phyloP scores from a whole-genome alignment of 2,888 invertebrate species.

The Alentia gelatinosa region DNA sequence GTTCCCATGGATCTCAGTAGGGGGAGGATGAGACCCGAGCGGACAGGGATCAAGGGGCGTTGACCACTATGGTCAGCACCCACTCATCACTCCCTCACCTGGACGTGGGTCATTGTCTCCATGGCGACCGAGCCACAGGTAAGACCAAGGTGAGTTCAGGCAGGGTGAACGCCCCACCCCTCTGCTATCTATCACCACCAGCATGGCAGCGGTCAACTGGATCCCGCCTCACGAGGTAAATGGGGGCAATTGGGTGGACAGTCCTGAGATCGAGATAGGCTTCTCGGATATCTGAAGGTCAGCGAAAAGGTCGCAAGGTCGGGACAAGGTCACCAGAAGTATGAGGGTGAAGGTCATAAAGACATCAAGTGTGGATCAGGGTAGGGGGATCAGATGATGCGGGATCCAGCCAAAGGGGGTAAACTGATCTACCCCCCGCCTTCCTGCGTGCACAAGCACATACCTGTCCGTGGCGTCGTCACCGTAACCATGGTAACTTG shows the following conservation, averaged over 20 bases:
- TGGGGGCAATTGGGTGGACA: slow-evolving; percentile 21
- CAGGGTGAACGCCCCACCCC: not conserved
- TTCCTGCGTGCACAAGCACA: not conserved
- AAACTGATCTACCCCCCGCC: not conserved
- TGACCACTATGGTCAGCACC: slow-evolving; percentile 2
- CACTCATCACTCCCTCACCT: slow-evolving; percentile 43
- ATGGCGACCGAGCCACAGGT: slow-evolving; percentile 21
- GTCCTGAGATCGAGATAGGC: slow-evolving; percentile 29
- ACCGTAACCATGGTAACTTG: not conserved
- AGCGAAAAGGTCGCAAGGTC: not conserved
- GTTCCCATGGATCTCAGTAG: not conserved
- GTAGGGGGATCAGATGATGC: not conserved
- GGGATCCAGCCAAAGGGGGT: slow-evolving; percentile 38
- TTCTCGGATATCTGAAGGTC: slow-evolving; percentile 35
- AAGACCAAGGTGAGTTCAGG: not conserved
- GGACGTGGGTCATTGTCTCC: slow-evolving; percentile 25
- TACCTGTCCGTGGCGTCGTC: not conserved
- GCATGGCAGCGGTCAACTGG: slow-evolving; percentile 38
- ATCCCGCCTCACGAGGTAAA: not conserved
- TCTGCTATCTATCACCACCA: slow-evolving; percentile 37
- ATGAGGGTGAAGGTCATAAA: slow-evolving; percentile 37
- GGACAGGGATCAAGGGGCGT: not conserved
- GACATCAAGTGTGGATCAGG: slow-evolving; percentile 47
- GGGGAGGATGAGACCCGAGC: not conserved
- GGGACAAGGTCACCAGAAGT: not conserved